Percentiles rank a stretch among this genome's conserved stretches.
Evolutionary conservation across 2,113 vertebrate genomes (phyloP).

Genomic region (Rhynchopsitta pachyrhyncha): DNA sequence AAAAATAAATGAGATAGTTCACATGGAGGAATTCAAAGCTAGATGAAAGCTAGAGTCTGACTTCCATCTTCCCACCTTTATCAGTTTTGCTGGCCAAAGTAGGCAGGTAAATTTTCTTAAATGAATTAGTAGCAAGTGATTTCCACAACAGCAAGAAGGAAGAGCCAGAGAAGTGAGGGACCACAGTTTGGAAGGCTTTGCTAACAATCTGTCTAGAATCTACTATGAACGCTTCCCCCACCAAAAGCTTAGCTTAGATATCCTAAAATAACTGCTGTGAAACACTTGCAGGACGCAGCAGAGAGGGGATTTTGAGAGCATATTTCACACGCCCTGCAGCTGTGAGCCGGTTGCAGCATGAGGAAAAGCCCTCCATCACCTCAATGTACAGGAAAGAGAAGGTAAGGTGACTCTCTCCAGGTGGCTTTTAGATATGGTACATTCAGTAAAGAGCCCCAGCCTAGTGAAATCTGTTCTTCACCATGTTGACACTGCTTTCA

Average conservation of each 20-base stretch:
- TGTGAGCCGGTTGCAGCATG: constrained; percentile 72
- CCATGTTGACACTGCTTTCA: accelerated
- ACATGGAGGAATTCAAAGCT: neutral
- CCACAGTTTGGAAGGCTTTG: neutral
- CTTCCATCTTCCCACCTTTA: neutral
- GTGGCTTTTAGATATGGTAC: neutral
- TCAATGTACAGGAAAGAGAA: constrained; percentile 65
- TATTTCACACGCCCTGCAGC: constrained; percentile 14
- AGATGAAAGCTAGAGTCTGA: neutral
- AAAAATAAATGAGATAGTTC: neutral
- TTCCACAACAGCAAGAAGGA: neutral
- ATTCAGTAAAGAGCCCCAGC: neutral
- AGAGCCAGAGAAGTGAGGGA: neutral
- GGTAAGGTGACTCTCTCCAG: constrained; percentile 62
- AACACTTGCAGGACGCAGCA: constrained; percentile 18
- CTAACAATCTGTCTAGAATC: neutral
- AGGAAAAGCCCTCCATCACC: constrained; percentile 66
- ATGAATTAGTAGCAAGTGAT: neutral
- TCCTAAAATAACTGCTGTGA: neutral
- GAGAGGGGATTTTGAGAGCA: neutral
- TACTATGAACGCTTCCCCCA: neutral
- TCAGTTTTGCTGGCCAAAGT: neutral
- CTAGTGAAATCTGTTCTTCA: neutral
- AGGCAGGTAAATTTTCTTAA: neutral
- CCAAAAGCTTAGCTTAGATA: neutral